Evolutionary conservation across 2,797 vertebrate species (phyloP).

Genomic region (Cossypha heuglini): DNA sequence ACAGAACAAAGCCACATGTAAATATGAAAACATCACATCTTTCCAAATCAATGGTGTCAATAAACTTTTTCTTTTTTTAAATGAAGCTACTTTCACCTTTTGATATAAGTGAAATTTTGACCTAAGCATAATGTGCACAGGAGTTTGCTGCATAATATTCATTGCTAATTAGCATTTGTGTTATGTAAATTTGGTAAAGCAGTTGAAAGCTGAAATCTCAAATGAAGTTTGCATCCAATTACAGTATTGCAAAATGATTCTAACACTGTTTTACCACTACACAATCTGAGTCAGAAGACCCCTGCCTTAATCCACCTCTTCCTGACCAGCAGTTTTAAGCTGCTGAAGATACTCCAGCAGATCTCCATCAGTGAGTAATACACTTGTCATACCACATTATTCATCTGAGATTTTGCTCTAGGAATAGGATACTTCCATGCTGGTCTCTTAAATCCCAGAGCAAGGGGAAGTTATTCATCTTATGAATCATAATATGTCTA

Average conservation of each 20-base stretch:
- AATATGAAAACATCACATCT: background rate
- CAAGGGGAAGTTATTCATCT: background rate
- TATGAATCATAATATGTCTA: background rate
- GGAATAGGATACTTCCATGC: background rate
- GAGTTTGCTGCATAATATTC: background rate
- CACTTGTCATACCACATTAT: background rate
- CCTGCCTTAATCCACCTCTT: background rate
- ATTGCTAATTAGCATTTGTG: background rate
- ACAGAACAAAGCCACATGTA: background rate
- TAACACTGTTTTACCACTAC: background rate
- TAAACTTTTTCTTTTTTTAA: background rate
- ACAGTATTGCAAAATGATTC: background rate
- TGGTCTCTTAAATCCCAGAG: background rate
- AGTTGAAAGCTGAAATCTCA: conserved; percentile 10
- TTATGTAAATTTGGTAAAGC: background rate
- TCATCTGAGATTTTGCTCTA: background rate
- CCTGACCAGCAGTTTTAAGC: background rate
- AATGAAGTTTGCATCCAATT: background rate
- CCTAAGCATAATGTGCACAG: background rate
- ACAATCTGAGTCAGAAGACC: background rate
- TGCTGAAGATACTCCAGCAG: background rate
- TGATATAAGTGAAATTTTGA: background rate
- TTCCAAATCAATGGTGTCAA: background rate
- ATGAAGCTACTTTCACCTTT: background rate
- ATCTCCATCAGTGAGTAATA: background rate